Evolutionary conservation across 2,797 vertebrate species (phyloP).

Genomic region (Peromyscus melanophrys): DNA sequence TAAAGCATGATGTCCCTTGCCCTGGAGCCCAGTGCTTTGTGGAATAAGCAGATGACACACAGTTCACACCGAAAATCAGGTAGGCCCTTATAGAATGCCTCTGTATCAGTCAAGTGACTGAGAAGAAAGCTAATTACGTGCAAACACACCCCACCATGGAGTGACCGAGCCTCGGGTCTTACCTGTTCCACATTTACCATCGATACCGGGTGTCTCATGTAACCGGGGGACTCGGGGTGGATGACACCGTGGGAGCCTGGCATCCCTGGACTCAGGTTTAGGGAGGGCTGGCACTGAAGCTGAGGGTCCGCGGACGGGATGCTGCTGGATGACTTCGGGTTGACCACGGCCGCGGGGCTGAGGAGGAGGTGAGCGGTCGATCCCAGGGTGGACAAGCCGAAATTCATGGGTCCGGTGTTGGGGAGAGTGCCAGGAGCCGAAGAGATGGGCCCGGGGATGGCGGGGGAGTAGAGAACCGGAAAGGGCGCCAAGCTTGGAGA

Average conservation of each 20-base stretch:
- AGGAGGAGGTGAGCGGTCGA: conserved; percentile 90
- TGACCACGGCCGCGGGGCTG: conserved; percentile 86
- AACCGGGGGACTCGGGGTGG: conserved; percentile 87
- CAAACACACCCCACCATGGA: neutral
- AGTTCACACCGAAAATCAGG: neutral
- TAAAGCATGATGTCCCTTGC: neutral
- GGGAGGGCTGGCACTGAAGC: conserved; percentile 69
- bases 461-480: conserved; percentile 91
- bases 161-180: conserved; percentile 17
- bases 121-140: neutral
- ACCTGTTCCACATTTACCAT: conserved; percentile 89
- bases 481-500: conserved; percentile 91
- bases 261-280: conserved; percentile 88
- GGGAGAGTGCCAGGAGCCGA: conserved; percentile 83
- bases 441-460: conserved; percentile 86
- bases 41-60: neutral
- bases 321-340: conserved; percentile 84
- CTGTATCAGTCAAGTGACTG: fast-evolving
- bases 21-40: neutral
- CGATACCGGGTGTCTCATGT: conserved; percentile 82
- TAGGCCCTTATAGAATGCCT: neutral
- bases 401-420: conserved; percentile 86
- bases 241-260: conserved; percentile 64
- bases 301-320: conserved; percentile 70
- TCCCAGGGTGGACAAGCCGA: conserved; percentile 89